Percentiles rank a stretch among this genome's conserved stretches.
Evolutionary conservation across 2,888 invertebrate genomes (phyloP).

Genomic region (Cheilosia vernalis): DNA sequence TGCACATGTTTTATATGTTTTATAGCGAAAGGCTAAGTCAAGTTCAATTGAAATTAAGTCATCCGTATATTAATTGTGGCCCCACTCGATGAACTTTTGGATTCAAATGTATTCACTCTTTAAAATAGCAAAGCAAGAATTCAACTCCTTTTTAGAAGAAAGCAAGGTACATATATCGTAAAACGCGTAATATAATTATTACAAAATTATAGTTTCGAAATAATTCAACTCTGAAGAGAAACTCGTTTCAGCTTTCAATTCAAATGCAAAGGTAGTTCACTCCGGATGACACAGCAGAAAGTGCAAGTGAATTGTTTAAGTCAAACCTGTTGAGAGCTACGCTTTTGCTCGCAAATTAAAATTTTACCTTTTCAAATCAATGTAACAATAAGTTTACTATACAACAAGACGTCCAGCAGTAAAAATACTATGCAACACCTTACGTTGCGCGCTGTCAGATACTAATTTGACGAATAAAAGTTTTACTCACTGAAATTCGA

Average conservation of each 20-base stretch:
- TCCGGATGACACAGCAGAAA: not conserved
- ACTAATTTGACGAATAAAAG: constrained; percentile 46
- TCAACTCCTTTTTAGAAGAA: not conserved
- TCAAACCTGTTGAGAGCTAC: constrained; percentile 16
- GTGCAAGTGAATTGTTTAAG: not conserved
- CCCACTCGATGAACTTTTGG: no score
- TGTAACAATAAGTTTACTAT: not conserved
- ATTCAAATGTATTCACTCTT: no score
- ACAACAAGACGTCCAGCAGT: not conserved
- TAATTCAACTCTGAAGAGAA: not conserved
- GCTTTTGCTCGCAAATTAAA: not conserved
- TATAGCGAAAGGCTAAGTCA: constrained; percentile 15
- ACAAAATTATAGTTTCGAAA: not conserved
- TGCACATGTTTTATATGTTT: constrained; percentile 1
- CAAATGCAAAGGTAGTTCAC: not conserved
- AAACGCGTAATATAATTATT: no score
- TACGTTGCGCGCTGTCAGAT: constrained; percentile 12
- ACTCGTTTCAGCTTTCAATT: not conserved
- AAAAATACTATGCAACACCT: not conserved
- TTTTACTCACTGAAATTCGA: constrained; percentile 37
- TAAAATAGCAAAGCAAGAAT: no score
- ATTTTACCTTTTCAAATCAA: not conserved
- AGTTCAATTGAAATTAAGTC: not conserved
- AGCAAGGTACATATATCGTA: not conserved
- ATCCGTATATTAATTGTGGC: no score